These are phyloP conservation scores for Meganola albula DNA, from an alignment of 2,888 invertebrate species.

Conservation along the genomic window DNA sequence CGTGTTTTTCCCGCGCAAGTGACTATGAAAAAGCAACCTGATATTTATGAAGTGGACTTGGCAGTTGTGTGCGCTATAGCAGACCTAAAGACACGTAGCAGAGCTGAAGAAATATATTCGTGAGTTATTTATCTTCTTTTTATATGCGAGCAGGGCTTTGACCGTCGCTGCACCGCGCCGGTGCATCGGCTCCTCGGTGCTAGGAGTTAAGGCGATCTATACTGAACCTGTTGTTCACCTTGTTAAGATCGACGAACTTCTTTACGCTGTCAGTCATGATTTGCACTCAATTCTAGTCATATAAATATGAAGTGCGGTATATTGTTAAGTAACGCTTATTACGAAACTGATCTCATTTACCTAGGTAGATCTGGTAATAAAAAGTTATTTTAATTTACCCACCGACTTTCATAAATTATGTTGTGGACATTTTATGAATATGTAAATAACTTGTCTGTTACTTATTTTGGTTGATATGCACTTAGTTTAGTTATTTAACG, in stretches of 20 bases:
- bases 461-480: too few relatives aligned
- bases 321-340: too few relatives aligned
- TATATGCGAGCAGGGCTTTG: slow-evolving; percentile 41
- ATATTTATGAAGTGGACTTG: slow-evolving; percentile 40
- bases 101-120: slow-evolving; percentile 55
- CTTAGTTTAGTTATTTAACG: too few relatives aligned
- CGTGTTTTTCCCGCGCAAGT: slow-evolving; percentile 53
- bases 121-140: slow-evolving; percentile 47
- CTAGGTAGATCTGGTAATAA: too few relatives aligned
- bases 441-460: too few relatives aligned
- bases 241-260: slow-evolving; percentile 48
- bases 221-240: slow-evolving; percentile 60
- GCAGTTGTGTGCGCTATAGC: slow-evolving; percentile 36
- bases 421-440: too few relatives aligned
- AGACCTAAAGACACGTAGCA: slow-evolving; percentile 27
- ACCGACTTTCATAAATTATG: not conserved
- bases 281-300: too few relatives aligned
- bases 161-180: slow-evolving; percentile 37
- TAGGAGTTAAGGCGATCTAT: slow-evolving; percentile 43
- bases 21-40: slow-evolving; percentile 56
- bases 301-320: too few relatives aligned
- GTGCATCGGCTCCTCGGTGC: slow-evolving; percentile 35
- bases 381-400: too few relatives aligned
- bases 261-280: slow-evolving; percentile 40
- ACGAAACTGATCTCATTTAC: too few relatives aligned